These are phyloP conservation scores for Pelagia noctiluca DNA, from an alignment of 30 jellyfish, hydroid and myxozoan genomes.

Conservation along the genomic window DNA sequence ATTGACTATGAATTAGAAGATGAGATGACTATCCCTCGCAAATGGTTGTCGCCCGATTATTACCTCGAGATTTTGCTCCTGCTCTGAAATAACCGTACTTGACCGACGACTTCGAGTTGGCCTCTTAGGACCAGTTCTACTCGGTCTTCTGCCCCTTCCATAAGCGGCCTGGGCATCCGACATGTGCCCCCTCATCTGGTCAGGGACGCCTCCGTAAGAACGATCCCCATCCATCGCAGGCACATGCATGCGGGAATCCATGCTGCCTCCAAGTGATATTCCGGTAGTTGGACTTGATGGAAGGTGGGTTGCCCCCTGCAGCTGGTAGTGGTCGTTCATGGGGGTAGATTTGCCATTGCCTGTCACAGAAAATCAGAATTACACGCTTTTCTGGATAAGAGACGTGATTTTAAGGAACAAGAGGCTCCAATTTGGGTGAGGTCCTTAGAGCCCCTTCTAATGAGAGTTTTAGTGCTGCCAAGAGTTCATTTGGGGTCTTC, in stretches of 20 bases:
- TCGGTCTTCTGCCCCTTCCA: constrained; percentile 62
- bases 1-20: no score
- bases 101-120: constrained; percentile 57
- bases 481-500: no score
- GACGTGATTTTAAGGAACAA: no score
- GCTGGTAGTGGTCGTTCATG: constrained; percentile 46
- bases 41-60: no score
- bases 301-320: constrained; percentile 31
- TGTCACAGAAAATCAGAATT: no score
- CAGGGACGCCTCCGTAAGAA: not conserved
- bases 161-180: constrained; percentile 41
- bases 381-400: no score
- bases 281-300: constrained; percentile 33
- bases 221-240: not conserved
- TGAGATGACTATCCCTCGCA: no score
- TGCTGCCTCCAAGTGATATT: not conserved
- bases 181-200: constrained; percentile 15
- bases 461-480: no score
- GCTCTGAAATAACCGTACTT: constrained; percentile 57
- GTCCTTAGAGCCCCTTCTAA: no score
- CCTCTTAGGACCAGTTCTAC: constrained; percentile 52
- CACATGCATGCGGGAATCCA: not conserved
- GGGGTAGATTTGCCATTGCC: constrained; percentile 61
- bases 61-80: constrained; percentile 72
- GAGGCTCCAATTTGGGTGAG: no score